phyloP scores from a whole-genome alignment of 1,140 invertebrate species.

The Papilio aristodemus region DNA sequence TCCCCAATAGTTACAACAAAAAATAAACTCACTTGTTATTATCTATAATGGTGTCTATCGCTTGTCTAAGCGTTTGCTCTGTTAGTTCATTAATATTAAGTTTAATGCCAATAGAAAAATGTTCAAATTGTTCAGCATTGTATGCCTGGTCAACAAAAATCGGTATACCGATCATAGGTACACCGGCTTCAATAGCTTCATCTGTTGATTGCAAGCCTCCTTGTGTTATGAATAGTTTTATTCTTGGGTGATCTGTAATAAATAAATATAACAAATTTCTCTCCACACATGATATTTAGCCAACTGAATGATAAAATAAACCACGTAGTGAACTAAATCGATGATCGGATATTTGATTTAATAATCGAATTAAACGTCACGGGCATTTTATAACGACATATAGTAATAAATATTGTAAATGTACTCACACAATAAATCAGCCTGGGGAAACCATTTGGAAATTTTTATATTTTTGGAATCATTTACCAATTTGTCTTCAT shows the following conservation, averaged over 20 bases:
- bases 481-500: conserved; percentile 51
- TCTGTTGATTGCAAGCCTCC: conserved; percentile 45
- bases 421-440: conserved; percentile 72
- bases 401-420: too few relatives aligned
- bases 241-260: conserved; percentile 41
- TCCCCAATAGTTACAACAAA: neutral
- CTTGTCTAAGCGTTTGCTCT: conserved; percentile 36
- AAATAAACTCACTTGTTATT: conserved; percentile 33
- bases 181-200: conserved; percentile 41
- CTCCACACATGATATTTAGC: too few relatives aligned
- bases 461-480: conserved; percentile 55
- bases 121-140: conserved; percentile 41
- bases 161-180: conserved; percentile 43
- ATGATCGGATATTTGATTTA: too few relatives aligned
- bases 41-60: conserved; percentile 33
- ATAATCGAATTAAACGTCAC: too few relatives aligned
- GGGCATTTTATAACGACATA: too few relatives aligned
- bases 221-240: conserved; percentile 48
- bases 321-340: too few relatives aligned
- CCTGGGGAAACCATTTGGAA: conserved; percentile 78
- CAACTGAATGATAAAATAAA: too few relatives aligned
- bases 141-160: conserved; percentile 45
- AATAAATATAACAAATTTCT: too few relatives aligned
- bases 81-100: conserved; percentile 33
- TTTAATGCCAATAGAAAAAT: conserved; percentile 39